Base-by-base conservation (phyloP, 2,888 invertebrate species). In the Parasteatoda lunata region DNA sequence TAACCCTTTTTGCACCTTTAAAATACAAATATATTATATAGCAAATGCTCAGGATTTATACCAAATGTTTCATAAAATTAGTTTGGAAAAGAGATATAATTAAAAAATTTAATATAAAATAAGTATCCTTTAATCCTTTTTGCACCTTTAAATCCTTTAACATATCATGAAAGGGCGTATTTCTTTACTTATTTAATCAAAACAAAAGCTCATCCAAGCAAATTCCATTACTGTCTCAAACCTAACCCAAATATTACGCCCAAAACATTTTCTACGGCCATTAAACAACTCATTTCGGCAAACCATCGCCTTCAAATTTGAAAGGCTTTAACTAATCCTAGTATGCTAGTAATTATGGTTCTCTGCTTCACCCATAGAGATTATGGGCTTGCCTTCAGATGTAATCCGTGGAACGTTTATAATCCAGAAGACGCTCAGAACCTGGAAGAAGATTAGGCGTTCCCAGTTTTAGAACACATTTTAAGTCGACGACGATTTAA, bases 301-400 rank as follows among this genome's bases (percentile, higher is more conserved):
- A 30, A 51, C 72, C 81, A 75, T 81, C 75, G 73, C 73, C 68
- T 75, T 68, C 48, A 79, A 71, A 79, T 79, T 79, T 71, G 15
- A 64, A 59, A 30, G 48, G 81, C 75, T 75, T 52, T 71, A 72
- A 11, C 45, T 75, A 75, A 81, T 81, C 75, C 75, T 51, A 9
- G 49, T 4, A 47, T 30, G 68, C 75, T 68, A 64, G 69, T 75
- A 81, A 81, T 75, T 81, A 75, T 75, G 75, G 75, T 30, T 30
- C 75, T 68, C 81, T 69, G 51, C 45, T 30, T 69, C 69, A 54
- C 68, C 73, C 54, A 75, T 73, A 72, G 73, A 81, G 81, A 81
- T 81, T 81, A 81, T 75, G 5, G 51, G 68, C 66, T 52, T 45
- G 48, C 51, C 59, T 49, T 8, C 75, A 65, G n/a, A 66, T 45